A percentile compares a stretch with the other conserved stretches of the same genome.
Conservation (phyloP, 2,797 vertebrate genomes). For the Pangasius sanitwongsei region DNA sequence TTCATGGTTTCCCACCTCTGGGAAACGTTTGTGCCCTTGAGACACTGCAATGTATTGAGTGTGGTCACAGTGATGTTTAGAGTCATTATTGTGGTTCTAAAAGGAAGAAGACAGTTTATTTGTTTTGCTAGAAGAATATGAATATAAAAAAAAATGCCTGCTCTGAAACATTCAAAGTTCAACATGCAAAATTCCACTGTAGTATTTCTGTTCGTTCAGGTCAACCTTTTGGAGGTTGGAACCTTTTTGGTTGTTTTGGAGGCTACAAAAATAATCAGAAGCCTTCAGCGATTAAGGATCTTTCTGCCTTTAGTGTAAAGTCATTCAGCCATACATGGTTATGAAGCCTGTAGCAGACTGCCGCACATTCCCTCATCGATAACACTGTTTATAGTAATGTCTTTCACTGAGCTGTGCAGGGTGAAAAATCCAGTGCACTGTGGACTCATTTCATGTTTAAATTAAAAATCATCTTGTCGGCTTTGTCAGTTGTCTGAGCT, state of each 20-base stretch:
- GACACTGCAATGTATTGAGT: not conserved
- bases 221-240: not conserved
- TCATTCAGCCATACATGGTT: not conserved
- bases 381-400: not conserved
- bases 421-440: not conserved
- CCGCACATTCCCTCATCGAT: not conserved
- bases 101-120: not conserved
- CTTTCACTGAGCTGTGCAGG: not conserved
- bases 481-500: slow-evolving; percentile 60
- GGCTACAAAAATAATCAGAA: not conserved
- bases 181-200: not conserved
- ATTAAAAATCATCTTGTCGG: not conserved
- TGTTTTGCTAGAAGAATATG: not conserved
- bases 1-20: not conserved
- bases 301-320: too few relatives aligned
- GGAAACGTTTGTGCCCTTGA: not conserved
- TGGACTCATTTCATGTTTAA: not conserved
- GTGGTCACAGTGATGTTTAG: not conserved
- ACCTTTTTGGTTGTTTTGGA: not conserved
- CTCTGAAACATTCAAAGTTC: too few relatives aligned
- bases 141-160: not conserved
- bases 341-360: not conserved
- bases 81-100: not conserved
- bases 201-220: not conserved
- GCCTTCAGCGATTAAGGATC: not conserved